Evolutionary conservation across 2,888 invertebrate species (phyloP), one percentile per base, ranked within the genome.

Genomic region (Liopterus haemorrhoidalis): DNA sequence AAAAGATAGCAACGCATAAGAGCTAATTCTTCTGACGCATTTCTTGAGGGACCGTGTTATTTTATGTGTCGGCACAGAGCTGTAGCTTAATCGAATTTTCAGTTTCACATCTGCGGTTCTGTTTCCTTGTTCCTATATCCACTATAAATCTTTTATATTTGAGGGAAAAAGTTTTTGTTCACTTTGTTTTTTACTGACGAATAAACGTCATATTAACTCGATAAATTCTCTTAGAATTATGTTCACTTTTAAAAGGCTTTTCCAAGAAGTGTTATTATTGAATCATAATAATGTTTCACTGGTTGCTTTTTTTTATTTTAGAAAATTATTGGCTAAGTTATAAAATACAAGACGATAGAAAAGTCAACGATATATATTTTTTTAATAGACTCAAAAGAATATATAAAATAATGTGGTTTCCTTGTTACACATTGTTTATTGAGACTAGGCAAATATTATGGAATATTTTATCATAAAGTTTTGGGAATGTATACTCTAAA

Each of bases 1-100:
- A n/a, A n/a, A n/a, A n/a, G n/a, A n/a, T n/a, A n/a, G n/a, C n/a
- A n/a, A n/a, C n/a, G n/a, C n/a, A n/a, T n/a, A 28, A 6, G 37
- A 44, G 44, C 44, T 44, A 44, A 44, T 44, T 44, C 31, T 44
- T 38, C 37, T 31, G 37, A 28, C 44, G 44, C 38, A 38, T 44
- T 44, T 44, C 44, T 44, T 33, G 19, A 31, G 38, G 30, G 36
- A 32, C 30, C 44, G 22, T 22, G 44, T 37, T 44, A 31, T 28
- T 44, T 38, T 38, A 44, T 44, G 44, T 38, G 44, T 38, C 31
- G 31, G 22, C 37, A 24, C 36, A 37, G 22, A 14, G n/a, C n/a
- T 32, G 24, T 37, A 14, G 25, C 44, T 44, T 44, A 44, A 44
- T 44, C 37, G 44, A 44, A 44, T 44, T 44, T 44, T 31, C 44